A percentile compares a stretch with the other conserved stretches of the same genome.
phyloP scores from a whole-genome alignment of 2,797 vertebrate genomes.

The Crenuchus spilurus region DNA sequence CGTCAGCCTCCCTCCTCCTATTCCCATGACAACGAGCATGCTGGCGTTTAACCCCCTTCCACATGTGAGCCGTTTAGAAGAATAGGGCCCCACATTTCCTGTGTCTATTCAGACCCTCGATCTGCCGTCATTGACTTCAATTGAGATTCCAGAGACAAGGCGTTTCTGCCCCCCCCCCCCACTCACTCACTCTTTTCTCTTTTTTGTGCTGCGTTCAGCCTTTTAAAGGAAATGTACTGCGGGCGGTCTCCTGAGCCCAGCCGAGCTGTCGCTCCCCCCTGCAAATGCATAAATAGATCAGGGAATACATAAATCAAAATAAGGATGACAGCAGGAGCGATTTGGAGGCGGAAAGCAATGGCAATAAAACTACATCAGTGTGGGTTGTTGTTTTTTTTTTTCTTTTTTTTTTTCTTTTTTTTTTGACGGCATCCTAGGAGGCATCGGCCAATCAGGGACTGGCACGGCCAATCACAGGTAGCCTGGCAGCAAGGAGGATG shows the following conservation, averaged over 20 bases:
- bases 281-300: constrained; percentile 82
- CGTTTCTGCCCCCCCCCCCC: constrained; percentile 66
- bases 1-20: constrained; percentile 61
- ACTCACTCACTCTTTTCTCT: constrained; percentile 55
- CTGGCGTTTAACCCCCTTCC: constrained; percentile 75
- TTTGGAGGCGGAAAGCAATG: constrained; percentile 76
- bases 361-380: constrained; percentile 84
- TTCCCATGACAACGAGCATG: constrained; percentile 61
- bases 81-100: constrained; percentile 70
- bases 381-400: constrained; percentile 42
- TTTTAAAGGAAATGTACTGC: constrained; percentile 79
- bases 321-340: constrained; percentile 81
- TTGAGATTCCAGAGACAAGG: constrained; percentile 68
- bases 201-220: constrained; percentile 57
- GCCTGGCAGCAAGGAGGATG: constrained; percentile 69
- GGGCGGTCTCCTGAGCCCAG: constrained; percentile 75
- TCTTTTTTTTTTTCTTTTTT: constrained; percentile 7
- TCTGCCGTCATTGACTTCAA: constrained; percentile 71
- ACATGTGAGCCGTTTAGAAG: constrained; percentile 70
- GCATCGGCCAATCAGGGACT: constrained; percentile 74
- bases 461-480: constrained; percentile 78
- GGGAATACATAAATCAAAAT: constrained; percentile 85
- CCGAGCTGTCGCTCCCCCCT: constrained; percentile 70
- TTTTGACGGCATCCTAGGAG: constrained; percentile 61
- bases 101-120: constrained; percentile 72